Evolutionary conservation across 2,113 vertebrate genomes (phyloP).

Genomic region (Hydropotes inermis): DNA sequence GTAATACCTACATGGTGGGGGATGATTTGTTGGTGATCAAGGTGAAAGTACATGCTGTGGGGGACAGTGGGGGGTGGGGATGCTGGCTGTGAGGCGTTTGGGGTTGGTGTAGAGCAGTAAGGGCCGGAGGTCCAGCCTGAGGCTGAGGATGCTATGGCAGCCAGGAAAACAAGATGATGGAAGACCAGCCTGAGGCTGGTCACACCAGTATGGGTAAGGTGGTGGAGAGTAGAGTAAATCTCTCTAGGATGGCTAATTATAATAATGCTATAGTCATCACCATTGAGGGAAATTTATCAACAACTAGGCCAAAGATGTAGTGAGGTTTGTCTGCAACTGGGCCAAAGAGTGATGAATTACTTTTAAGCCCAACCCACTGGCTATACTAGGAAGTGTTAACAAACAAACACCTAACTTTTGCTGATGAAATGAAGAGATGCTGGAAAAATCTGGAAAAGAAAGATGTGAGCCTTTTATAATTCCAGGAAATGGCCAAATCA

Average conservation of each 20-base stretch:
- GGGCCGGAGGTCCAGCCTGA: neutral
- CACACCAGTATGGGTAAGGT: neutral
- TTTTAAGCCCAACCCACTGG: neutral
- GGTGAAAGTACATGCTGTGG: neutral
- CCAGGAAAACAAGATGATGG: neutral
- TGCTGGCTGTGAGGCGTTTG: neutral
- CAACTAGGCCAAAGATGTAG: neutral
- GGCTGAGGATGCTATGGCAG: neutral
- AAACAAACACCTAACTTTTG: neutral
- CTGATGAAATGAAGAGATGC: neutral
- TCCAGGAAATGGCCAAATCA: neutral
- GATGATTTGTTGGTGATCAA: neutral
- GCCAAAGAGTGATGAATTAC: neutral
- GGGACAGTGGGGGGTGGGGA: neutral
- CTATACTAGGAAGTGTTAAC: neutral
- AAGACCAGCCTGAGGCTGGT: neutral
- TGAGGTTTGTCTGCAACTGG: neutral
- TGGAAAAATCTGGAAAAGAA: neutral
- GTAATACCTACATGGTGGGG: neutral
- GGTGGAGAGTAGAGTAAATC: neutral
- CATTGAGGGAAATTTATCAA: conserved; percentile 16
- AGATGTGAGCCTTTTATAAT: neutral
- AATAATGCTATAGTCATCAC: conserved; percentile 27
- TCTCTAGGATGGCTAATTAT: neutral
- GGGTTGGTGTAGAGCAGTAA: neutral